Conservation (phyloP, 2,888 invertebrate genomes). For the Lithophane leautieri region DNA sequence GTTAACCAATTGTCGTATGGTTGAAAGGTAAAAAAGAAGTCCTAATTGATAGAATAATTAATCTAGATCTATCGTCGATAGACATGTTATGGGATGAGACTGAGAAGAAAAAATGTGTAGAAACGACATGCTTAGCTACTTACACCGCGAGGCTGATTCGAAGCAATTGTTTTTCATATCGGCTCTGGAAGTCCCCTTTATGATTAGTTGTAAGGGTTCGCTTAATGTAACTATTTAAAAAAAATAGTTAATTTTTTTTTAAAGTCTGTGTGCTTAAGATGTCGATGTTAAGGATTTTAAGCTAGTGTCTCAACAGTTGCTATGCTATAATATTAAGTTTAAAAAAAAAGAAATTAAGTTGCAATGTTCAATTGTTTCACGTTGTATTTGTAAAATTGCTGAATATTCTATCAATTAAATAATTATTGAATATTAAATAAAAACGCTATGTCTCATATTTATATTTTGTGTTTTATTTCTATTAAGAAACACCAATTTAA, state of each 20-base stretch:
- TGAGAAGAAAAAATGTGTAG: conserved; percentile 69
- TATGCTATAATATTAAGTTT: conserved; percentile 87
- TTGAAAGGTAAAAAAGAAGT: conserved; percentile 42
- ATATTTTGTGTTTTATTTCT: conserved; percentile 75
- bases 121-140: conserved; percentile 72
- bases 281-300: conserved; percentile 78
- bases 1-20: conserved; percentile 45
- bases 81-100: conserved; percentile 74
- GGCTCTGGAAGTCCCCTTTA: conserved; percentile 68
- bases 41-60: conserved; percentile 58
- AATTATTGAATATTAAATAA: conserved; percentile 90
- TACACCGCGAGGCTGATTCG: conserved; percentile 70
- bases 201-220: conserved; percentile 63
- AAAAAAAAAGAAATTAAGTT: conserved; percentile 81
- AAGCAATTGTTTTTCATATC: conserved; percentile 75
- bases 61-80: conserved; percentile 59
- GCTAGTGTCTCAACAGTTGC: conserved; percentile 80
- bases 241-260: conserved; percentile 78
- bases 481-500: conserved; percentile 1
- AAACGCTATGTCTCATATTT: conserved; percentile 90
- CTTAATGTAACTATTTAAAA: conserved; percentile 74
- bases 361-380: conserved; percentile 88
- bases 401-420: conserved; percentile 89
- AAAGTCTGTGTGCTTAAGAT: conserved; percentile 86
- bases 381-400: conserved; percentile 90